Conservation (phyloP, 1,140 invertebrate genomes). For the Venustaconcha ellipsiformis region DNA sequence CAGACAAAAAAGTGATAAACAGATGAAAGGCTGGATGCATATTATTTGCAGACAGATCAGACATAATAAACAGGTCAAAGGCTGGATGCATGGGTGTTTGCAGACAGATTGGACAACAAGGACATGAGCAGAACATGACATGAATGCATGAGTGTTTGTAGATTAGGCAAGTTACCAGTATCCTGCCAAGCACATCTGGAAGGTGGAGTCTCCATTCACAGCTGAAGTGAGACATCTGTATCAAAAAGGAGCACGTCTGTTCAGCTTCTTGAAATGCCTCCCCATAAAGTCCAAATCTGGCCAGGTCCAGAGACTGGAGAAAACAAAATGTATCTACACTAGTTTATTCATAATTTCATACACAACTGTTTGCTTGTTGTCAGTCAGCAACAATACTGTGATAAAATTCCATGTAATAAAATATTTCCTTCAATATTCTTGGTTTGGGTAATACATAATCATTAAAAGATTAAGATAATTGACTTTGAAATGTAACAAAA, state of each 20-base stretch:
- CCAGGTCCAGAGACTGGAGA: constrained; percentile 59
- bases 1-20: too few species aligned
- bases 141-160: background rate
- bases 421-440: too few species aligned
- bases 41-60: too few species aligned
- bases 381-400: background rate
- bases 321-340: background rate
- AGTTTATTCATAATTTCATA: background rate
- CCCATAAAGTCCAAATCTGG: constrained; percentile 40
- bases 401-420: background rate
- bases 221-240: constrained; percentile 58
- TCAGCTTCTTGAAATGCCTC: constrained; percentile 59
- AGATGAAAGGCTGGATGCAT: too few species aligned
- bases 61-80: too few species aligned
- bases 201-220: constrained; percentile 64
- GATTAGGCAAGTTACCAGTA: constrained; percentile 51
- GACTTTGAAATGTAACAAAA: too few species aligned
- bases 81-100: too few species aligned
- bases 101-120: too few species aligned
- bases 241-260: constrained; percentile 60
- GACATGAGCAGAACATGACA: too few species aligned
- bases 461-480: too few species aligned
- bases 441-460: too few species aligned
- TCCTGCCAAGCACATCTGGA: constrained; percentile 52
- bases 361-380: background rate